phyloP scores from a whole-genome alignment of 2,888 invertebrate species.

The Xestia c-nigrum region DNA sequence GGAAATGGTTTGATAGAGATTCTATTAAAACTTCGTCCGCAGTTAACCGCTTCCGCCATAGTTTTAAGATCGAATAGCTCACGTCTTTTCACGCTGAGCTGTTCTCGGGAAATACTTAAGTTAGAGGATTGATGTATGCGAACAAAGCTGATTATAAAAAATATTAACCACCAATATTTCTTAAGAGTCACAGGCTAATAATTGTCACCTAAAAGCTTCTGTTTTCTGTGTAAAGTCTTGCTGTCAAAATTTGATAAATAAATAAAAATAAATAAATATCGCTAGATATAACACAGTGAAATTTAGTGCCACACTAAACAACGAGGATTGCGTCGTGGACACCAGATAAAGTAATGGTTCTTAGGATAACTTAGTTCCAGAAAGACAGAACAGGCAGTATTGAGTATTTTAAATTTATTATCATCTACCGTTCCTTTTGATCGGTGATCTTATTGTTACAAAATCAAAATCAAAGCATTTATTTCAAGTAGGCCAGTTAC shows the following conservation, averaged over 20 bases:
- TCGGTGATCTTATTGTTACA: too few relatives aligned
- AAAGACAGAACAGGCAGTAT: background rate
- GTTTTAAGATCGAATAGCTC: slow-evolving; percentile 50
- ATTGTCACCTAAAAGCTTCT: background rate
- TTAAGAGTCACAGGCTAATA: background rate
- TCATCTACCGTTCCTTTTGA: too few relatives aligned
- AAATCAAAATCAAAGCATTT: too few relatives aligned
- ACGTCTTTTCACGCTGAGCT: slow-evolving; percentile 29
- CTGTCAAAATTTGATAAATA: background rate
- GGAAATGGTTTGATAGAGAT: slow-evolving; percentile 44
- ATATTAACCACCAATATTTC: background rate
- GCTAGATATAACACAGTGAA: too few relatives aligned
- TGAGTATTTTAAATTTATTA: background rate
- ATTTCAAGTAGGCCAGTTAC: too few relatives aligned
- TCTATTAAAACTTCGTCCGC: slow-evolving; percentile 49
- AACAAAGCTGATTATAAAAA: background rate
- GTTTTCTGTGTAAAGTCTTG: too few relatives aligned
- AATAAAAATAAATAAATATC: background rate
- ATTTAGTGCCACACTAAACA: too few relatives aligned
- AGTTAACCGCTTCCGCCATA: slow-evolving; percentile 31
- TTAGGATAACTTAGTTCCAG: background rate
- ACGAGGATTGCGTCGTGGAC: too few relatives aligned
- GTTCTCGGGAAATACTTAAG: slow-evolving; percentile 5
- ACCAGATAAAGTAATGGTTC: background rate
- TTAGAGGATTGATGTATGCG: background rate